Conservation (phyloP, 2,888 invertebrate genomes). For the Apodemia hepburni region DNA sequence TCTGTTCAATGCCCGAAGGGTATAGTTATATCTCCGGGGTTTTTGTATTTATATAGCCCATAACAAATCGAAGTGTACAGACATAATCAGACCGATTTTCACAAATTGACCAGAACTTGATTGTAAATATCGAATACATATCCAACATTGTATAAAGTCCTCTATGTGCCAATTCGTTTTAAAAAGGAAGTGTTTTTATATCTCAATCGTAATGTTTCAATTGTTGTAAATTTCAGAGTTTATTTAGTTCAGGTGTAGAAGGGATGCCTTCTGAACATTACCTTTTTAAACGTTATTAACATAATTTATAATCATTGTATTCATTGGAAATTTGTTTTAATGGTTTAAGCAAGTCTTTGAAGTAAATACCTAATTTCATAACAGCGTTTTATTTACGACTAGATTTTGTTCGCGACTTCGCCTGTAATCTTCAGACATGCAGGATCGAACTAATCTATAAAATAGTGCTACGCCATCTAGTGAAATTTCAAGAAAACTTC, state of each 20-base stretch:
- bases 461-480: no score
- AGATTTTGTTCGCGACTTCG: no score
- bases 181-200: conserved; percentile 19
- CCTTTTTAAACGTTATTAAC: conserved; percentile 22
- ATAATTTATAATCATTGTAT: conserved; percentile 34
- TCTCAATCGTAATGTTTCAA: conserved; percentile 23
- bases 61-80: background rate
- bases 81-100: background rate
- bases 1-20: no score
- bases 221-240: conserved; percentile 47
- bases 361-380: conserved; percentile 19
- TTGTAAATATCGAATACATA: conserved; percentile 21
- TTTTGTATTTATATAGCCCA: conserved; percentile 5
- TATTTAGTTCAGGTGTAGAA: conserved; percentile 39
- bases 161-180: conserved; percentile 21
- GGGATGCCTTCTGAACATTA: conserved; percentile 8
- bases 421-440: no score
- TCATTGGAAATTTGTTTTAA: conserved; percentile 36
- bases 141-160: conserved; percentile 20
- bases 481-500: no score
- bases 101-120: conserved; percentile 1
- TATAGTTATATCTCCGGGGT: background rate
- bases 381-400: background rate
- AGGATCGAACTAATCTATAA: no score
- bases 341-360: conserved; percentile 22